Evolutionary conservation across 2,888 invertebrate species (phyloP), one percentile per base, ranked within the genome.

Genomic region (Fragum whitleyi): DNA sequence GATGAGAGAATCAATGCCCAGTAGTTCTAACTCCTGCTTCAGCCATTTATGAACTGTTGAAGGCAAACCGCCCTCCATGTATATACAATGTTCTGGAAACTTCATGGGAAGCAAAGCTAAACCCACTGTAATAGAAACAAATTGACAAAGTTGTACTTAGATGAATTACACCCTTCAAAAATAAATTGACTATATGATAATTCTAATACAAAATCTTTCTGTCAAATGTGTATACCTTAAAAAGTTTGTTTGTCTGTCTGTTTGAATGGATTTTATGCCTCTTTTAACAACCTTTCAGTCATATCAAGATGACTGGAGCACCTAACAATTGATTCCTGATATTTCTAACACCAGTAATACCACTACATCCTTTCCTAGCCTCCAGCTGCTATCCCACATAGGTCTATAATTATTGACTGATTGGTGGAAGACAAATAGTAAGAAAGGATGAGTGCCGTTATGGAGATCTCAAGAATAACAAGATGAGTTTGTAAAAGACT

Each of bases 1-100:
- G 74, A 94, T 95, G 83, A 95, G 95, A 87, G 96, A 96, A 94
- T 96, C 96, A 92, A 96, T 96, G 92, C 96, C 96, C 94, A 96
- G 95, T 92, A 96, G 95, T 95, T 96, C 96, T 94, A 96, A 95
- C 95, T 96, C 96, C 94, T 96, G 95, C 93, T 96, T 96, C 92
- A 96, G 95, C 96, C 96, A 96, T 95, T 96, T 95, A 94, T 96
- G 96, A 94, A 96, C 87, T 42, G 89, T 84, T 68, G 87, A 85
- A 77, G 90, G 88, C 88, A 89, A 80, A 21, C 83, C 83, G 70
- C 88, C 87, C 86, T 90, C 89, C 85, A 89, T 85, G 62, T 88
- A 89, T 85, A 91, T 76, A 76, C 85, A 84, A 68, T 86, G 80
- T 83, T 90, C 90, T 76, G 89, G 89, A 83, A 86, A 88, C 89